Percentiles rank a stretch among this genome's conserved stretches.
phyloP scores from a whole-genome alignment of 2,797 vertebrate genomes.

The Parauchenoglanis punctatus region DNA sequence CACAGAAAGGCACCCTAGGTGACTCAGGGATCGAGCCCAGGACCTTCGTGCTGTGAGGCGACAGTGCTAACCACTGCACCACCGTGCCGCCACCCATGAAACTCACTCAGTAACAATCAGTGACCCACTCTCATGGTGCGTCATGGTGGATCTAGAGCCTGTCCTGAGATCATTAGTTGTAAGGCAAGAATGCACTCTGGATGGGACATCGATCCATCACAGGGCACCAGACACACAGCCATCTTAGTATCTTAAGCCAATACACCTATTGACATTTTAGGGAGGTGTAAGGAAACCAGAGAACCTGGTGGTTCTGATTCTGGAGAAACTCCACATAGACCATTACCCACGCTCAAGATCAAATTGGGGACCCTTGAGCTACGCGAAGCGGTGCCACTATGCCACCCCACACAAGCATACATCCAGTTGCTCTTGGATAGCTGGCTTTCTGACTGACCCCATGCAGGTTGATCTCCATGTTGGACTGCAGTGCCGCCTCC shows the following conservation, averaged over 20 bases:
- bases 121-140: too few species aligned
- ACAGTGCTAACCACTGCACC: too few species aligned
- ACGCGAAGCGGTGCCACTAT: neutral
- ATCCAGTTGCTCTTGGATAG: neutral
- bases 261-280: too few species aligned
- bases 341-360: neutral
- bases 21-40: too few species aligned
- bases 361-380: neutral
- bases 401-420: neutral
- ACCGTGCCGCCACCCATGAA: too few species aligned
- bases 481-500: slow-evolving; percentile 63
- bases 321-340: neutral
- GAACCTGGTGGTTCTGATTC: neutral
- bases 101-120: too few species aligned
- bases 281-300: neutral
- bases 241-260: neutral
- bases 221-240: neutral
- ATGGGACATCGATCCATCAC: too few species aligned
- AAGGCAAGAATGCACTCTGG: too few species aligned
- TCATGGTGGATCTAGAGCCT: too few species aligned
- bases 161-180: too few species aligned
- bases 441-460: slow-evolving; percentile 53
- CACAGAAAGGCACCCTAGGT: too few species aligned
- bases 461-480: slow-evolving; percentile 53
- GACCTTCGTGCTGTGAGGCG: too few species aligned